These are phyloP conservation scores for Ganaspis sp. DNA, from an alignment of 1,140 invertebrate species.

Conservation along the genomic window DNA sequence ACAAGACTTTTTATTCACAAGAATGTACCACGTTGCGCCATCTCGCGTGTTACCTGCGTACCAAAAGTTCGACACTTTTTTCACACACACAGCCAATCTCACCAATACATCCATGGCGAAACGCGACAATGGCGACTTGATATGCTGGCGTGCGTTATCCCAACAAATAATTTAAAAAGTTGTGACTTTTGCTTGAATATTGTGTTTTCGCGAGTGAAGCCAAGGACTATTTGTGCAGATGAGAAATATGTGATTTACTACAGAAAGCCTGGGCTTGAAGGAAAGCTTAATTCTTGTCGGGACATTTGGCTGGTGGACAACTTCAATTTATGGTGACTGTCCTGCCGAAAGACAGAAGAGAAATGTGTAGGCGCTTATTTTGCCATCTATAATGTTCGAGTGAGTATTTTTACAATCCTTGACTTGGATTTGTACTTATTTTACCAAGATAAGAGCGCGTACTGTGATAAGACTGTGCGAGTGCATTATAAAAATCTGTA, in stretches of 20 bases:
- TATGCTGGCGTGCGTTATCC: conserved; percentile 61
- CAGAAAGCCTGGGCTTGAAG: neutral
- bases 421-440: neutral
- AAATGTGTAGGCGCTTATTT: conserved; percentile 51
- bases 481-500: conserved; percentile 60
- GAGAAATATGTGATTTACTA: conserved; percentile 53
- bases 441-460: neutral
- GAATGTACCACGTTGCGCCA: conserved; percentile 36
- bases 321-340: conserved; percentile 55
- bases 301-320: conserved; percentile 30
- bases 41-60: neutral
- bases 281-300: conserved; percentile 35
- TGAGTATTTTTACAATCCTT: conserved; percentile 43
- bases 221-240: conserved; percentile 33
- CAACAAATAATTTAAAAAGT: conserved; percentile 24
- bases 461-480: conserved; percentile 38
- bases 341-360: conserved; percentile 55
- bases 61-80: conserved; percentile 26
- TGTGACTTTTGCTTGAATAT: neutral
- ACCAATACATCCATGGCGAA: conserved; percentile 49
- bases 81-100: conserved; percentile 26
- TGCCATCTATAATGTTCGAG: conserved; percentile 57
- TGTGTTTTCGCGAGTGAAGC: conserved; percentile 41
- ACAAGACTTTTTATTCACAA: neutral
- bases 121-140: conserved; percentile 69